Evolutionary conservation across 1,140 invertebrate species (phyloP), one percentile per base, ranked within the genome.

Genomic region (Oryzaephilus surinamensis): DNA sequence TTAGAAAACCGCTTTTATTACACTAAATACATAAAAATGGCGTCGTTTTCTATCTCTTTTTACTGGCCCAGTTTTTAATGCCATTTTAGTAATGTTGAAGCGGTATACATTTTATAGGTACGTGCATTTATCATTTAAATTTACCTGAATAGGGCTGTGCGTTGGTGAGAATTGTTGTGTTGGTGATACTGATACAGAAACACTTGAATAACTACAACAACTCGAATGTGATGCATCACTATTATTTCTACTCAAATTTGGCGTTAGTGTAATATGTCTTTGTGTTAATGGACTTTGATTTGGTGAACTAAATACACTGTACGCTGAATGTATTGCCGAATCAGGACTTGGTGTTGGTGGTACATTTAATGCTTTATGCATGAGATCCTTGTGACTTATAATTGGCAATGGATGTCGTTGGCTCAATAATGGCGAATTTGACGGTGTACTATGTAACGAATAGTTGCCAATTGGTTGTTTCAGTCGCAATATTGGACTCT

Each of bases 301-400:
- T 13, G 85, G 88, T 41, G 81, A 89, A 62, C 75, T 78, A 57
- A 79, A 79, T 12, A 79, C 76, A 43, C 74, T 77, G 55, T 88
- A 90, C 48, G 80, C 85, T 45, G 84, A 90, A 67, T 88, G 86
- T 51, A 87, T 84, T 43, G 84, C 85, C 23, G 83, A 86, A 58
- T 87, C 84, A 2, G 83, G 84, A 51, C 81, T 86, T 19, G 78
- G 76, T 47, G 77, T 81, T 29, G 79, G 68, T n/a, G 72, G 70
- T 39, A 73, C 54, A 43, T 63, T 63, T 13, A 61, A 41, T 7
- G 54, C 54, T 42, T 60, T 57, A 33, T 62, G 60, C 51, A 56
- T 57, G 32, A 64, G 55, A 58, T 74, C 76, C 51, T 76, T 67
- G 2, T 74, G 70, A 29, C 72, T 74, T 18, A 75, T 62, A 35